phyloP scores from a whole-genome alignment of 2,888 invertebrate species.

The Cephus pulcher region DNA sequence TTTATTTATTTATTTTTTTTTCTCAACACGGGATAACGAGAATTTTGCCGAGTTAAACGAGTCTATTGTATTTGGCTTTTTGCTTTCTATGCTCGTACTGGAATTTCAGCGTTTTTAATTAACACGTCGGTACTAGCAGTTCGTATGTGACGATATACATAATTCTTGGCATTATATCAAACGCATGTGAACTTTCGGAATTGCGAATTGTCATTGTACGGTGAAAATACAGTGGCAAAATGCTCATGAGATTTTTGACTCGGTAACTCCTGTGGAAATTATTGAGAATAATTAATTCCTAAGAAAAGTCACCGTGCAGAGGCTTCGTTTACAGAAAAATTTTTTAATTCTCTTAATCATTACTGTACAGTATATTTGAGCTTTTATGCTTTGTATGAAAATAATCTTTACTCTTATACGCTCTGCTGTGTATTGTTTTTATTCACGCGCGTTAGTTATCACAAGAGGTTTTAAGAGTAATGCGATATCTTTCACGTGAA shows the following conservation, averaged over 20 bases:
- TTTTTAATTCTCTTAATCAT: background rate
- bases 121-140: background rate
- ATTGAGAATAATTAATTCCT: background rate
- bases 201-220: background rate
- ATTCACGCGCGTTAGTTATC: background rate
- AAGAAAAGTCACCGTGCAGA: background rate
- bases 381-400: background rate
- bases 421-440: background rate
- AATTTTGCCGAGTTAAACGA: background rate
- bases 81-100: background rate
- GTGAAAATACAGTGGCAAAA: too few relatives aligned
- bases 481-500: background rate
- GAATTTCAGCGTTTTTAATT: background rate
- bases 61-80: background rate
- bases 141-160: background rate
- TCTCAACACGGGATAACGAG: background rate
- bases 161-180: background rate
- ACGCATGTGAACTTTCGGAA: background rate
- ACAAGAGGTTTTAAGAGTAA: background rate
- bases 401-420: background rate
- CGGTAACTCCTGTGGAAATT: background rate
- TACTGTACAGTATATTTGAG: background rate
- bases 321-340: background rate
- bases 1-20: background rate
- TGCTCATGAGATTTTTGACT: too few relatives aligned